phyloP scores from a whole-genome alignment of 2,797 vertebrate genomes.

The Champsocephalus gunnari region DNA sequence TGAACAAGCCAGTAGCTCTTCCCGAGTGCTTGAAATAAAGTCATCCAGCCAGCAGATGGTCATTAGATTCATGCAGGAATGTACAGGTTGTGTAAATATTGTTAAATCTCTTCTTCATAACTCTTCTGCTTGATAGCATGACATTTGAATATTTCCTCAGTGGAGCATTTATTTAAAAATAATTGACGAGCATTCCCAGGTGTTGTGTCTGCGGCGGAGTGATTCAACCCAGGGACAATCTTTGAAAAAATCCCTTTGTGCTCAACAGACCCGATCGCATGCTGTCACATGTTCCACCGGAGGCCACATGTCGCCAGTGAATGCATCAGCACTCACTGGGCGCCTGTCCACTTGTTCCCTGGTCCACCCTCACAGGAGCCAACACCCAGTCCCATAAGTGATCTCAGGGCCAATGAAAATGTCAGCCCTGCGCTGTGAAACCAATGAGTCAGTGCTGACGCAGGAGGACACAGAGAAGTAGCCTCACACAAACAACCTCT shows the following conservation, averaged over 20 bases:
- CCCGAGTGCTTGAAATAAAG: constrained; percentile 62
- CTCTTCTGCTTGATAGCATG: constrained; percentile 33
- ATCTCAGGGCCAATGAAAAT: constrained; percentile 72
- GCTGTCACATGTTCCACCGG: constrained; percentile 67
- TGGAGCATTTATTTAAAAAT: constrained; percentile 11
- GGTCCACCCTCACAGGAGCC: constrained; percentile 60
- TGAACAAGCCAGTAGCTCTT: constrained; percentile 52
- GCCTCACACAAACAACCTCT: constrained; percentile 28
- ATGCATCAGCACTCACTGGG: constrained; percentile 55
- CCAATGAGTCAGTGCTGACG: constrained; percentile 75
- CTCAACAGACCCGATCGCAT: constrained; percentile 43
- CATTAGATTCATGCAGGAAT: constrained; percentile 34
- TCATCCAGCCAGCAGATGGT: constrained; percentile 53
- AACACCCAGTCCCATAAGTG: constrained; percentile 69
- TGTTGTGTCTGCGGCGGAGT: constrained; percentile 42
- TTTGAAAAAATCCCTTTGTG: constrained; percentile 51
- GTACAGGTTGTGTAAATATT: constrained; percentile 65
- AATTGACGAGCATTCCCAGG: constrained; percentile 8
- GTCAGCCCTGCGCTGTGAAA: constrained; percentile 70
- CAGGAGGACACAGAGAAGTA: constrained; percentile 60
- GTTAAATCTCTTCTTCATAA: constrained; percentile 53
- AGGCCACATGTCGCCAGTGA: constrained; percentile 53
- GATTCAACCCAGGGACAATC: constrained; percentile 45
- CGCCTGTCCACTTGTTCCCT: constrained; percentile 57
- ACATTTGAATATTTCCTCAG: constrained; percentile 8